Evolutionary conservation across 2,888 invertebrate species (phyloP), one percentile per base, ranked within the genome.

Genomic region (Proisotoma minuta): DNA sequence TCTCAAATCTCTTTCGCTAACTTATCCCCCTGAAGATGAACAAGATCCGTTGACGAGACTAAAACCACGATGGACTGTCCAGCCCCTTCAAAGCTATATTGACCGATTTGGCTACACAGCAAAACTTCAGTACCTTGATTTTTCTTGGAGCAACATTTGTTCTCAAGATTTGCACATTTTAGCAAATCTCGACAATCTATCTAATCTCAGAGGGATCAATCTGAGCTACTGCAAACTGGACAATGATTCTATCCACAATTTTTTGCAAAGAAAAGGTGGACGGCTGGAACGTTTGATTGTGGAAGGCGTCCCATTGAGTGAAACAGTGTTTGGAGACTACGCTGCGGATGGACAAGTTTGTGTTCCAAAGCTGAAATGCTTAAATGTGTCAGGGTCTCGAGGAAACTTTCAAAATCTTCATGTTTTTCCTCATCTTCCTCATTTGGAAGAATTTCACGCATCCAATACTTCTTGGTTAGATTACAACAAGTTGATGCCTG

Each of bases 31-130:
- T 0, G 59, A 60, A 40, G 58, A 57, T 24, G 62, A 64, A 15
- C 67, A 66, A 34, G 66, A 67, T 26, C 50, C 61, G 27, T 47
- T 72, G 40, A 69, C 60, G n/a, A 40, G 66, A 23, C 59, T 72
- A 10, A 70, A 69, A 24, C 72, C 72, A 3, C 61, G 72, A 1
- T 72, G 72, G 72, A 69, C 67, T 3, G 58, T 69, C 24, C 69
- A 68, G n/a, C 70, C 72, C 1, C 62, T 72, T 12, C 61, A 64
- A 28, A 68, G 66, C 27, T 72, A 70, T 39, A 61, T 62, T 48
- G 66, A 62, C 10, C 59, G 72, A 23, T 72, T 72, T 64, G 68
- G 70, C 2, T 69, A 72, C 57, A 67, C 69, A 2, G 69, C 63
- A 12, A 69, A 69, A 39, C 60, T 72, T 3, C 64, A 62, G 10